Percentiles rank a stretch among this genome's conserved stretches.
Conservation (phyloP, 2,797 vertebrate genomes). For the Sphenopsis melanotis region DNA sequence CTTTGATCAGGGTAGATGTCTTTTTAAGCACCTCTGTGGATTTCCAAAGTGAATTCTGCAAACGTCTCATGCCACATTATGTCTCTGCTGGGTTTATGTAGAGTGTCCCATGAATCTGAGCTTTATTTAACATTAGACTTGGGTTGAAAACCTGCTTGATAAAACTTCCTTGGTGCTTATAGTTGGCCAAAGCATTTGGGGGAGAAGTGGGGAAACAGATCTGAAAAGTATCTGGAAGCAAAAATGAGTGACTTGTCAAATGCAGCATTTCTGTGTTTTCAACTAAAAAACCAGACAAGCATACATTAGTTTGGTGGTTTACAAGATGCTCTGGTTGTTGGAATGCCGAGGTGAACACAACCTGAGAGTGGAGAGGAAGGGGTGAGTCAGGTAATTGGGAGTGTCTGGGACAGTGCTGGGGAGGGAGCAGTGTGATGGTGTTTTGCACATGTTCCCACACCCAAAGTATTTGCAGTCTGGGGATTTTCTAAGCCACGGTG, state of each 20-base stretch:
- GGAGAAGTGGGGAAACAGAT: neutral
- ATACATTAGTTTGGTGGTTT: neutral
- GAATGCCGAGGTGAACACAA: neutral
- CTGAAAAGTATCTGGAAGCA: neutral
- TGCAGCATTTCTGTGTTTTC: neutral
- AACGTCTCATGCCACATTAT: fast-evolving
- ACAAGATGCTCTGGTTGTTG: neutral
- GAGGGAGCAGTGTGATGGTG: fast-evolving
- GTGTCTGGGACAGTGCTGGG: neutral
- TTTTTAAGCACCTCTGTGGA: neutral
- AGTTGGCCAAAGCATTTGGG: neutral
- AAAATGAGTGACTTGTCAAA: neutral
- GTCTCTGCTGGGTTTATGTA: neutral
- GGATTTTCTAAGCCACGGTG: neutral
- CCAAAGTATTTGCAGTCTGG: neutral
- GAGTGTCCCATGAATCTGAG: neutral
- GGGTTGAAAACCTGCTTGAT: neutral
- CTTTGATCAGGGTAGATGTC: neutral
- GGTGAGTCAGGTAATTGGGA: neutral
- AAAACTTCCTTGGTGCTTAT: neutral
- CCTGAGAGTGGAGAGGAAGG: neutral
- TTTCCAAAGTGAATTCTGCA: neutral
- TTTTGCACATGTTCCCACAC: neutral
- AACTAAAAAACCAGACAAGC: neutral
- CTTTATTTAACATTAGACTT: neutral